Percentiles rank a stretch among this genome's conserved stretches.
phyloP scores from a whole-genome alignment of 2,888 invertebrate genomes.

The Eudasyphora cyanicolor region DNA sequence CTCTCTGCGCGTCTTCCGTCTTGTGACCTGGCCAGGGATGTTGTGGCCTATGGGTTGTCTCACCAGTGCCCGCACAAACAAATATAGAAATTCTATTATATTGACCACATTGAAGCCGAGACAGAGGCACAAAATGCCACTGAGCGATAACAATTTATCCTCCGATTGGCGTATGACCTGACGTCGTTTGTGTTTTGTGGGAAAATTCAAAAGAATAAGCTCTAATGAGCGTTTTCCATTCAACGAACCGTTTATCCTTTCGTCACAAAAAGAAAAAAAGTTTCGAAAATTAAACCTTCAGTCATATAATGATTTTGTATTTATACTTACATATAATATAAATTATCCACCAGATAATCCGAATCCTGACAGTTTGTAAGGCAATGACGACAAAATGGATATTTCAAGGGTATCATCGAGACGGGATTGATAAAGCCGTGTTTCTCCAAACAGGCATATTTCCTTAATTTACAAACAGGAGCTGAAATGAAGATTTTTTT shows the following conservation, averaged over 20 bases:
- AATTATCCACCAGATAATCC: constrained; percentile 24
- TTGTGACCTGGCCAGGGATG: not conserved
- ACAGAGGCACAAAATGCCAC: constrained; percentile 48
- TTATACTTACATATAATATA: constrained; percentile 24
- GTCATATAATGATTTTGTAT: not conserved
- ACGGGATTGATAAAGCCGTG: not conserved
- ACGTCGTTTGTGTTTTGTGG: constrained; percentile 12
- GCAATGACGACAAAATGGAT: not conserved
- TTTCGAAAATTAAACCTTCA: not conserved
- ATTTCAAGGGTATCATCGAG: not conserved
- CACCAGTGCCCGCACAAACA: not conserved
- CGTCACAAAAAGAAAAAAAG: not conserved
- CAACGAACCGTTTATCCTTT: not conserved
- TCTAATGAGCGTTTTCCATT: not conserved
- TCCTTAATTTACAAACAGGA: not conserved
- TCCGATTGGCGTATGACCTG: constrained; percentile 35
- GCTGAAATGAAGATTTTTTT: constrained; percentile 14
- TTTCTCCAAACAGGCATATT: constrained; percentile 8
- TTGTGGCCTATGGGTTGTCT: not conserved
- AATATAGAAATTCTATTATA: constrained; percentile 39
- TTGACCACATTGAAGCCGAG: constrained; percentile 31
- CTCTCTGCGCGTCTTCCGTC: not conserved
- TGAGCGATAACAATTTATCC: constrained; percentile 50
- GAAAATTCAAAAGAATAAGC: constrained; percentile 29
- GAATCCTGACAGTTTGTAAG: constrained; percentile 19